Base-by-base conservation (phyloP, 2,113 vertebrate genomes). In the Cottus gobio region DNA sequence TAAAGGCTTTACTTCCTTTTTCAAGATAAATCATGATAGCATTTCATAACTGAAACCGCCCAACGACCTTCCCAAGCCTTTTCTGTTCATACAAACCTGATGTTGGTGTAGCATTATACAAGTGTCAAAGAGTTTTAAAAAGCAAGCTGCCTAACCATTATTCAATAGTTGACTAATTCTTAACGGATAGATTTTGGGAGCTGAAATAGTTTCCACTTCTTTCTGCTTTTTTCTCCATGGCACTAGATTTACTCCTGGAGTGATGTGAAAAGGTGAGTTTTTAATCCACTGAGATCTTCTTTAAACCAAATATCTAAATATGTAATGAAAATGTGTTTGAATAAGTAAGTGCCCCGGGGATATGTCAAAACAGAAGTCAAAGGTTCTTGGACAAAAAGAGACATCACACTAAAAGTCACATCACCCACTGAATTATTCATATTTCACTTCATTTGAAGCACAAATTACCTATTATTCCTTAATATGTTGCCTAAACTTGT, bases 1-100 rank as follows among this genome's bases (percentile, higher is more conserved):
- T 24, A 69, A 36, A 36, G 24, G 7, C 65, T 62, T 46, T 67
- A 11, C 56, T 58, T 74, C 72, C 69, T 42, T 34, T 80, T 39
- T 26, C 18, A 37, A 22, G 30, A 70, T 26, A 39, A 50, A 56
- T 16, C 1, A 16, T 7, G 8, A 9, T 26, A 16, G 2, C 6
- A 4, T 69, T 76, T 79, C 13, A 1, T 56, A 20, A 66, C 1
- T 20, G 62, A 28, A 65, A 18, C 1, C 39, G 24, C 34, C 34
- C 9, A 65, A 10, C n/a, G 71, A 46, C 48, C 34, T 44, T 44
- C 30, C 30, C 12, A 77, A n/a, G 7, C 2, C 13, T 52, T 30
- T 20, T 8, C 7, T 58, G 28, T 54, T 6, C 28, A 26, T 20
- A 48, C 6, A 52, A 54, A 77, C 20, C 34, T 52, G 3, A 18